Percentiles rank a stretch among this genome's conserved stretches.
These are phyloP conservation scores for Hippoglossus stenolepis DNA, from an alignment of 2,113 vertebrate species.

Conservation along the genomic window DNA sequence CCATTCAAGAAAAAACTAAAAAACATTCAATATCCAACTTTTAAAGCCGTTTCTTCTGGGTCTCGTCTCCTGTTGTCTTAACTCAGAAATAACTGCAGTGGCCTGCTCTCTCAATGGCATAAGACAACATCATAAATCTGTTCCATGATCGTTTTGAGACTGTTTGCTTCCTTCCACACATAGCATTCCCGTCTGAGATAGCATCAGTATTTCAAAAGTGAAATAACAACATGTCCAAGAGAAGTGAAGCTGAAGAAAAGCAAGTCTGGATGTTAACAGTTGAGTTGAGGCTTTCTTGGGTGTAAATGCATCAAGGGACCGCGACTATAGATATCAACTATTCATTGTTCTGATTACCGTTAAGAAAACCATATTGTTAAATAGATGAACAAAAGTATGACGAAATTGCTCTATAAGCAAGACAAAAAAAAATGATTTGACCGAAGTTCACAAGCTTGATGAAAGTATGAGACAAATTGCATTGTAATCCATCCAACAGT, in stretches of 20 bases:
- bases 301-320: too few species aligned
- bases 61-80: slow-evolving; percentile 1
- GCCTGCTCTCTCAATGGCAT: slow-evolving; percentile 15
- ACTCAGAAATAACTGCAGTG: slow-evolving; percentile 30
- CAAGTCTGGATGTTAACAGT: not conserved
- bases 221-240: slow-evolving; percentile 16
- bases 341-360: not conserved
- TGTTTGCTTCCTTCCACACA: slow-evolving; percentile 4
- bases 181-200: not conserved
- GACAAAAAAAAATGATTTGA: not conserved
- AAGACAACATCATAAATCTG: slow-evolving; percentile 34
- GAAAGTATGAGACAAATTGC: too few species aligned
- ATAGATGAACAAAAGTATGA: not conserved
- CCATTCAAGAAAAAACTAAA: not conserved
- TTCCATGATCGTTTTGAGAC: slow-evolving; percentile 36
- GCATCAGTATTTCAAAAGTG: slow-evolving; percentile 35
- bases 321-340: not conserved
- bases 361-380: not conserved
- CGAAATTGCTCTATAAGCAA: not conserved
- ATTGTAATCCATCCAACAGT: too few species aligned
- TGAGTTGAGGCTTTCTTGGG: not conserved
- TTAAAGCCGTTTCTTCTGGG: slow-evolving; percentile 6
- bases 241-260: not conserved
- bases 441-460: not conserved
- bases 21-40: not conserved